Conservation (phyloP, 2,888 invertebrate species). For the Tachina fera region DNA sequence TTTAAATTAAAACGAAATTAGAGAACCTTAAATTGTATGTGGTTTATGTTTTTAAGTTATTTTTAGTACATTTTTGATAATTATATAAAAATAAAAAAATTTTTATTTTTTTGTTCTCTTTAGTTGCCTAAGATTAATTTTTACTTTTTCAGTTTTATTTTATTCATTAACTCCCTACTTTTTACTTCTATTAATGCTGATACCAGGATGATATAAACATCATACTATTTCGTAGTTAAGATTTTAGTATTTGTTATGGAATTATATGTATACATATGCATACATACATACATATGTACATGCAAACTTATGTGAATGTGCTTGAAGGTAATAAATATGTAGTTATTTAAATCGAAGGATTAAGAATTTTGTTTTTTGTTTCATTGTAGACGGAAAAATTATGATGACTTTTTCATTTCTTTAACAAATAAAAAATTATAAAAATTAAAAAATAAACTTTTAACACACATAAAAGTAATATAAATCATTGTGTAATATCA, state of each 20-base stretch:
- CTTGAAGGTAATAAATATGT: slow-evolving; percentile 50
- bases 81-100: slow-evolving; percentile 17
- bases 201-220: slow-evolving; percentile 44
- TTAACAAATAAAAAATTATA: no score
- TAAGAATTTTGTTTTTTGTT: neutral
- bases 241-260: slow-evolving; percentile 53
- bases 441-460: no score
- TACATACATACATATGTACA: slow-evolving; percentile 10
- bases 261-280: slow-evolving; percentile 1
- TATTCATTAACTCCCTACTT: slow-evolving; percentile 18
- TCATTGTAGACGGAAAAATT: no score
- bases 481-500: no score
- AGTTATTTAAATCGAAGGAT: slow-evolving; percentile 54
- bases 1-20: slow-evolving; percentile 54
- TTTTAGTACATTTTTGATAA: slow-evolving; percentile 64
- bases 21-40: slow-evolving; percentile 61
- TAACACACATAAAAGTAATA: no score
- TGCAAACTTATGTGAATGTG: slow-evolving; percentile 5
- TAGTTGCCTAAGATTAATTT: slow-evolving; percentile 54
- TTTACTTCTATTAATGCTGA: slow-evolving; percentile 19
- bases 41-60: slow-evolving; percentile 69
- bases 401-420: no score
- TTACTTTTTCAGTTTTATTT: slow-evolving; percentile 50
- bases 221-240: slow-evolving; percentile 51
- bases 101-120: slow-evolving; percentile 50